Evolutionary conservation across 1,140 invertebrate genomes (phyloP).

Genomic region (Leguminivora glycinivorella): DNA sequence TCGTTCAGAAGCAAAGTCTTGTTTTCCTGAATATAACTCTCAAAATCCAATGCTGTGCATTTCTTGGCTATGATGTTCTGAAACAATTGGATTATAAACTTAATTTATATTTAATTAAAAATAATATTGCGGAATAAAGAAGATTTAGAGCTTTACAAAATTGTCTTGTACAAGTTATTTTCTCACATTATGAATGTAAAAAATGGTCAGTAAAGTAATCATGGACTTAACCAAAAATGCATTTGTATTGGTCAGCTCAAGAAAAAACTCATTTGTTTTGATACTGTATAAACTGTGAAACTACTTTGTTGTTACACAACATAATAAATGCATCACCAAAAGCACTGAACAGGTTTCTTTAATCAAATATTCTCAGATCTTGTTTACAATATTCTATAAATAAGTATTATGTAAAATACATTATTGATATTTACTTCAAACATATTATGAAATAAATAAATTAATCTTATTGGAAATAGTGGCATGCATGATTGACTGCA

Average conservation of each 20-base stretch:
- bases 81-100: constrained; percentile 37
- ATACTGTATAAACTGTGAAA: neutral
- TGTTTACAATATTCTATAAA: constrained; percentile 37
- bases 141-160: too few species aligned
- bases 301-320: neutral
- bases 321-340: neutral
- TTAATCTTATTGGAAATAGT: constrained; percentile 1
- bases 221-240: too few species aligned
- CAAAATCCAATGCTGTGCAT: constrained; percentile 88
- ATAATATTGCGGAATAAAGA: neutral
- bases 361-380: too few species aligned
- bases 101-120: neutral
- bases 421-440: neutral
- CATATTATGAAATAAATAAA: neutral
- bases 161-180: too few species aligned
- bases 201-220: too few species aligned
- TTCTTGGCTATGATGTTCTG: constrained; percentile 68
- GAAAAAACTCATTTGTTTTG: too few species aligned
- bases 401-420: constrained; percentile 52
- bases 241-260: too few species aligned
- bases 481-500: neutral
- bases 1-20: constrained; percentile 96
- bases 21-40: constrained; percentile 93
- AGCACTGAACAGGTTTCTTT: constrained; percentile 3
- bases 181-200: too few species aligned